Conservation (phyloP, 2,888 invertebrate species). For the Luperina nickerlii region DNA sequence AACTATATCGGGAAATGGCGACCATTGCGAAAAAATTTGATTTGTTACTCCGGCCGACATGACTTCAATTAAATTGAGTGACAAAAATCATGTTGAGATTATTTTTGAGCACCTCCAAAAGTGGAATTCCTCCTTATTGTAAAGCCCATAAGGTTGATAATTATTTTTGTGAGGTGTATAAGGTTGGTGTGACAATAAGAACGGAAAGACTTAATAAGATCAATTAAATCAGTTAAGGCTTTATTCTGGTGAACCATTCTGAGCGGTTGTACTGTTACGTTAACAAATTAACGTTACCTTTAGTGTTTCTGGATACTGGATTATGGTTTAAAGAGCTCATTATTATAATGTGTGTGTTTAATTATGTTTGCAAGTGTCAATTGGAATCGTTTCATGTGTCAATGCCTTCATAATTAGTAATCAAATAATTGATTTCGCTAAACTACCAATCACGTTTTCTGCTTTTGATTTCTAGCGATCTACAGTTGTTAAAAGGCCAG, state of each 20-base stretch:
- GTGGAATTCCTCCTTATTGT: conserved; percentile 59
- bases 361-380: conserved; percentile 7
- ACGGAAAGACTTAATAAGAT: conserved; percentile 81
- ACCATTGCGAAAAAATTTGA: conserved; percentile 86
- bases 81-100: conserved; percentile 81
- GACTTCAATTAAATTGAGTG: conserved; percentile 86
- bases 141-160: conserved; percentile 65
- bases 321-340: conserved; percentile 38
- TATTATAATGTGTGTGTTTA: conserved; percentile 30
- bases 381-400: conserved; percentile 4
- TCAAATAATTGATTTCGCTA: neutral
- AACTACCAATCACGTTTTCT: neutral
- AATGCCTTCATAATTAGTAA: neutral
- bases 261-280: conserved; percentile 62
- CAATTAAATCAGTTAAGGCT: conserved; percentile 86
- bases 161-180: conserved; percentile 36
- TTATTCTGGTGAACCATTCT: conserved; percentile 75
- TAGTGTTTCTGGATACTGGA: conserved; percentile 41
- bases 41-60: conserved; percentile 84
- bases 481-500: neutral
- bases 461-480: neutral
- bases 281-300: conserved; percentile 62
- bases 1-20: conserved; percentile 80
- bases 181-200: conserved; percentile 77
- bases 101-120: conserved; percentile 45